phyloP scores from a whole-genome alignment of 2,888 invertebrate genomes.

The Thecophora atra region DNA sequence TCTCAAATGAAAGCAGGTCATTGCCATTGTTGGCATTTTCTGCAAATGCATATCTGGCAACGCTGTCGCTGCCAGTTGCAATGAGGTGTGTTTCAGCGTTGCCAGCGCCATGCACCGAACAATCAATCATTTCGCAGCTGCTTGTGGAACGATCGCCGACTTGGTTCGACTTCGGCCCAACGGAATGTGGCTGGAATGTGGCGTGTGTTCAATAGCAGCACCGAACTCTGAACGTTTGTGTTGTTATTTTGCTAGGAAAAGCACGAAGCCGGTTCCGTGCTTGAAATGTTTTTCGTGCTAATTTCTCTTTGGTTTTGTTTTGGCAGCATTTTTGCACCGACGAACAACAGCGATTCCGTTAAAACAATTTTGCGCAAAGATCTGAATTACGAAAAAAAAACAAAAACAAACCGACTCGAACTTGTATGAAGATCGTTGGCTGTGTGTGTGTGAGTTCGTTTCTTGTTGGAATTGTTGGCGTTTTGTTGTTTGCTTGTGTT shows the following conservation, averaged over 20 bases:
- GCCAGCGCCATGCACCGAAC: too few relatives aligned
- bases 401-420: slow-evolving; percentile 16
- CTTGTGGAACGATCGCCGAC: background rate
- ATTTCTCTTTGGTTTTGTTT: background rate
- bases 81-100: too few relatives aligned
- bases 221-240: background rate
- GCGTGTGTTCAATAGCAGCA: slow-evolving; percentile 4
- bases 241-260: background rate
- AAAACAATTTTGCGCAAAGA: background rate
- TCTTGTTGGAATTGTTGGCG: too few relatives aligned
- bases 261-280: slow-evolving; percentile 18
- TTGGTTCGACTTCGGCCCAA: background rate
- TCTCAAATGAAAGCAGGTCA: too few relatives aligned
- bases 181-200: slow-evolving; percentile 17
- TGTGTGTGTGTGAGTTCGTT: too few relatives aligned
- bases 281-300: slow-evolving; percentile 25
- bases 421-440: too few relatives aligned
- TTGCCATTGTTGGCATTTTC: too few relatives aligned
- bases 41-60: too few relatives aligned
- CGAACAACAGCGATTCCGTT: background rate
- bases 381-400: slow-evolving; percentile 25
- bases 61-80: too few relatives aligned
- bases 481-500: slow-evolving; percentile 10
- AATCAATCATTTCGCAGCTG: too few relatives aligned
- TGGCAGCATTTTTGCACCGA: slow-evolving; percentile 9